These are phyloP conservation scores for Rhinoderma darwinii DNA, from an alignment of 2,113 vertebrate species.

Conservation along the genomic window DNA sequence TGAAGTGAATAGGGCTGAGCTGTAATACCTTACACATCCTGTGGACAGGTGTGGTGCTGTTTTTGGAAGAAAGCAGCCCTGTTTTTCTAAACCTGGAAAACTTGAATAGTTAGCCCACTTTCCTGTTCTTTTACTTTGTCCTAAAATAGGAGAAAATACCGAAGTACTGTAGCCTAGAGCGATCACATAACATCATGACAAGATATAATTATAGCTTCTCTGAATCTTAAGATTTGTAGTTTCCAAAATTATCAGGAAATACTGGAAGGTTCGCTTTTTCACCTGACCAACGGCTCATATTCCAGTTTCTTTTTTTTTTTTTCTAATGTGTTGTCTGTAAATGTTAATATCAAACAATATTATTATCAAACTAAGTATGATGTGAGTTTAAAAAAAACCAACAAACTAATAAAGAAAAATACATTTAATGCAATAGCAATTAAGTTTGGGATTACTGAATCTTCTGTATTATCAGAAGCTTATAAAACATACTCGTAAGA, in stretches of 20 bases:
- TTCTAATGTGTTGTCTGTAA: background rate
- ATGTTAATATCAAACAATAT: background rate
- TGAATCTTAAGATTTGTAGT: background rate
- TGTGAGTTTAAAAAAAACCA: too few relatives aligned
- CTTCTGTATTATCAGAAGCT: too few relatives aligned
- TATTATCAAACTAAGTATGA: too few relatives aligned
- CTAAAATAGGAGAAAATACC: background rate
- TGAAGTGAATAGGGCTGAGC: too few relatives aligned
- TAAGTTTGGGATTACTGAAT: too few relatives aligned
- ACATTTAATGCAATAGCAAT: too few relatives aligned
- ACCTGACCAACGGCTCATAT: background rate
- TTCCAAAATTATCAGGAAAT: background rate
- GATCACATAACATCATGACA: background rate
- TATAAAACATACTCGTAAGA: too few relatives aligned
- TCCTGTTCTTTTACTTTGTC: background rate
- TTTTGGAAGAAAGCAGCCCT: too few relatives aligned
- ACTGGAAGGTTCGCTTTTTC: background rate
- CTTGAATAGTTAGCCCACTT: background rate
- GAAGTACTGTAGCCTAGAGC: background rate
- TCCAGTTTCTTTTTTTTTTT: background rate
- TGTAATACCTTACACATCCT: too few relatives aligned
- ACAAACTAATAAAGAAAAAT: too few relatives aligned
- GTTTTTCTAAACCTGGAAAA: too few relatives aligned
- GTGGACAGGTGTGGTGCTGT: too few relatives aligned
- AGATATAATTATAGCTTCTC: background rate